Conservation (phyloP, 2,888 invertebrate genomes). For the Noctua pronuba region DNA sequence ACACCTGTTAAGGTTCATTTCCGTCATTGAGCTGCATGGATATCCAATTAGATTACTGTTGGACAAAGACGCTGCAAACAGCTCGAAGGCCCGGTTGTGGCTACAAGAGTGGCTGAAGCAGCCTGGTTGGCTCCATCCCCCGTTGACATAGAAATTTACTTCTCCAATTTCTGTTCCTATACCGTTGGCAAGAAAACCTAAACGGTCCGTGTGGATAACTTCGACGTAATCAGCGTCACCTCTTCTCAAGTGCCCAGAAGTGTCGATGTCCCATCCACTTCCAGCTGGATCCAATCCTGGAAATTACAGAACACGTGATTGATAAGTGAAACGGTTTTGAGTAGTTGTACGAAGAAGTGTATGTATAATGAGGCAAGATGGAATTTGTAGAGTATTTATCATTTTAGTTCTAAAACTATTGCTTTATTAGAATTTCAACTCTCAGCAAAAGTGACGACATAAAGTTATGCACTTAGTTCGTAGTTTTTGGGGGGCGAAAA, state of each 20-base stretch:
- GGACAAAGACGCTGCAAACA: slow-evolving; percentile 75
- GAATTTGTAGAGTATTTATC: background rate
- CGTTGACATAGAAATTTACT: slow-evolving; percentile 97
- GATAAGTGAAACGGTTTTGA: background rate
- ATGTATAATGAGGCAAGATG: background rate
- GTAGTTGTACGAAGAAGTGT: background rate
- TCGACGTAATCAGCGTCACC: slow-evolving; percentile 80
- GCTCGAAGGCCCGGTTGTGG: slow-evolving; percentile 78
- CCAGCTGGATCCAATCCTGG: slow-evolving; percentile 79
- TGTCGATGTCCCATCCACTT: slow-evolving; percentile 70
- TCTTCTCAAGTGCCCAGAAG: slow-evolving; percentile 66
- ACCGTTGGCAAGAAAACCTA: slow-evolving; percentile 85
- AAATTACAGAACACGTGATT: background rate
- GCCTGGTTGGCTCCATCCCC: slow-evolving; percentile 92
- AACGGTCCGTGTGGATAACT: slow-evolving; percentile 81
- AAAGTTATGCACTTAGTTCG: no score
- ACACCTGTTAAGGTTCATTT: slow-evolving; percentile 69
- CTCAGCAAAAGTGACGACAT: no score
- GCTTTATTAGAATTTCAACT: no score
- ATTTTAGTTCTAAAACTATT: no score
- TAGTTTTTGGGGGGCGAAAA: no score
- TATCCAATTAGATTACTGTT: slow-evolving; percentile 67
- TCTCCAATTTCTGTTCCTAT: slow-evolving; percentile 94
- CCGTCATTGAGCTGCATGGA: slow-evolving; percentile 67
- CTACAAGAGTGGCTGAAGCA: slow-evolving; percentile 75